Percentiles rank a stretch among this genome's conserved stretches.
Evolutionary conservation across 1,140 invertebrate species (phyloP).

Genomic region (Teleopsis dalmanni): DNA sequence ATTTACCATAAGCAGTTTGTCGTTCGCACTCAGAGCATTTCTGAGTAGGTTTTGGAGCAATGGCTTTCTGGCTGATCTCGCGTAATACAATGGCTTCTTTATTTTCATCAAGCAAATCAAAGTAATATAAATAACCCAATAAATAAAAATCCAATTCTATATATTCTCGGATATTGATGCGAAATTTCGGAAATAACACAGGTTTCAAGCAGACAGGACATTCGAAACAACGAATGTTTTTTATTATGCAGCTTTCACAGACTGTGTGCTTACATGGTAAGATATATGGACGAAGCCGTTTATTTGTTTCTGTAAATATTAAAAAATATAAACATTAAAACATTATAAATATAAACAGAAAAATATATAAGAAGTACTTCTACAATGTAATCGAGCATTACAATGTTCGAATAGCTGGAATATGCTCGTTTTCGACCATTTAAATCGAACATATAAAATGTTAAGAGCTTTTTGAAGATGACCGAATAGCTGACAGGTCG

Average conservation of each 20-base stretch:
- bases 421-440: no score
- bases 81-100: conserved; percentile 12
- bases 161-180: conserved; percentile 18
- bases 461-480: no score
- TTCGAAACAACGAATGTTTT: conserved; percentile 16
- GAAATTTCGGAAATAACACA: conserved; percentile 6
- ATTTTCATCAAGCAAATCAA: conserved; percentile 11
- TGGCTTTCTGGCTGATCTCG: no score
- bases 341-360: no score
- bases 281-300: conserved; percentile 28
- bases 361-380: no score
- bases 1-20: conserved; percentile 15
- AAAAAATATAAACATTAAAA: no score
- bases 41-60: not conserved
- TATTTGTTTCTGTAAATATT: no score
- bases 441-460: no score
- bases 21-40: conserved; percentile 28
- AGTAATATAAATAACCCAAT: conserved; percentile 18
- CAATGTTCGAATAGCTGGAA: no score
- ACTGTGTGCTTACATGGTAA: conserved; percentile 29
- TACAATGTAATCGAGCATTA: no score
- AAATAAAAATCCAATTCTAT: conserved; percentile 32
- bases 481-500: no score
- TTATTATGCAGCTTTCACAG: conserved; percentile 27
- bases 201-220: conserved; percentile 21